Conservation (phyloP, 1,140 invertebrate species). For the Conopomorpha cramerella region DNA sequence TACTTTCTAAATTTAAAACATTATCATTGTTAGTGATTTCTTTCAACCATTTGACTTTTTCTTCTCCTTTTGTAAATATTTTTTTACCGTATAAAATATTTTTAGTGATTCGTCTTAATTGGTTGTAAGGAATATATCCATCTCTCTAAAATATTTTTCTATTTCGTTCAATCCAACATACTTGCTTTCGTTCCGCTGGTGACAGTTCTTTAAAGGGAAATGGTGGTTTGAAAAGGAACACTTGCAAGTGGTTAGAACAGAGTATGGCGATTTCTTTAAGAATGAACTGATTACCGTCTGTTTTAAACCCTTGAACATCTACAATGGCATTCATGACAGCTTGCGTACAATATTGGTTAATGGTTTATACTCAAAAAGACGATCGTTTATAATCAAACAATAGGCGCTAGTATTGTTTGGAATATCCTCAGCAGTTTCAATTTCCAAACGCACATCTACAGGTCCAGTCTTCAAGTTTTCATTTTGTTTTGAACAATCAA, state of each 20-base stretch:
- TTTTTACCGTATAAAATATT: slow-evolving; percentile 1
- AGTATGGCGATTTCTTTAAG: slow-evolving; percentile 10
- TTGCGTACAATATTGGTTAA: slow-evolving; percentile 11
- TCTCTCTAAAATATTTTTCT: slow-evolving; percentile 2
- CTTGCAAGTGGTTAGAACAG: slow-evolving; percentile 2
- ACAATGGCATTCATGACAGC: slow-evolving; percentile 7
- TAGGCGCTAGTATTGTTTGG: slow-evolving; percentile 12
- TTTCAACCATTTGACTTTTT: slow-evolving; percentile 4
- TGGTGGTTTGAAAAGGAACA: slow-evolving; percentile 7
- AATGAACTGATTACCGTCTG: slow-evolving; percentile 7
- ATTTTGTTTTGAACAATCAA: slow-evolving; percentile 8
- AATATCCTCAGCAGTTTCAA: slow-evolving; percentile 8
- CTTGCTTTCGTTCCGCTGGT: neutral
- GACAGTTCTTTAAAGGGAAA: slow-evolving; percentile 3
- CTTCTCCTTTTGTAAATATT: slow-evolving; percentile 1
- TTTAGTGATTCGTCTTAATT: neutral
- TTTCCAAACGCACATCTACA: slow-evolving; percentile 11
- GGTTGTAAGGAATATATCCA: slow-evolving; percentile 1
- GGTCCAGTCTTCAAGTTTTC: slow-evolving; percentile 9
- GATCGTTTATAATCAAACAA: slow-evolving; percentile 14
- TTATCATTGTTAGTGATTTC: neutral
- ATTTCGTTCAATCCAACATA: slow-evolving; percentile 3
- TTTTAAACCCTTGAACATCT: slow-evolving; percentile 10
- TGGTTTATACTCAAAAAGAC: slow-evolving; percentile 12
- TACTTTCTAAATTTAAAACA: slow-evolving; percentile 4